Conservation (phyloP, 2,888 invertebrate genomes). For the Hemithea aestivaria region DNA sequence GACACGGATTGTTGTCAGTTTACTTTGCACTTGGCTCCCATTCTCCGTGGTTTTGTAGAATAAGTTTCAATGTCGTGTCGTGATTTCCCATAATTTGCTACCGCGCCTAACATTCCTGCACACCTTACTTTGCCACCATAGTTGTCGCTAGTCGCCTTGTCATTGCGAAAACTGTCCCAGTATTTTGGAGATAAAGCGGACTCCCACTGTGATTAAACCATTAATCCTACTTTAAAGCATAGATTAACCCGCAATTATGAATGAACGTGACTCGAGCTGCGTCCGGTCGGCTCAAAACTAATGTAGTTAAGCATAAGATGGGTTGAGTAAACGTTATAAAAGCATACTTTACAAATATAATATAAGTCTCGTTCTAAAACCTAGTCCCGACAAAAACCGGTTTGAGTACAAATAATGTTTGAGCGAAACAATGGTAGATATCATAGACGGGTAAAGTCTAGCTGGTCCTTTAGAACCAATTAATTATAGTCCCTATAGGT, state of each 20-base stretch:
- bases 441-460: too few species aligned
- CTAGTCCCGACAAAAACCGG: conserved; percentile 9
- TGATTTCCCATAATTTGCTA: conserved; percentile 8
- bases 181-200: conserved; percentile 8
- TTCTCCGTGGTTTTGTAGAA: too few species aligned
- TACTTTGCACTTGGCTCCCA: too few species aligned
- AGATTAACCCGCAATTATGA: conserved; percentile 24
- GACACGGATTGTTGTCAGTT: too few species aligned
- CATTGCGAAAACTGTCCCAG: conserved; percentile 7
- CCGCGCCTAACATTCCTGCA: conserved; percentile 6
- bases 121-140: conserved; percentile 3
- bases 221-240: conserved; percentile 11
- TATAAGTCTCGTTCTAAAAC: conserved; percentile 6
- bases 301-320: too few species aligned
- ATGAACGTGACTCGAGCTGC: conserved; percentile 17
- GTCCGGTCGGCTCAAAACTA: conserved; percentile 17
- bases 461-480: too few species aligned
- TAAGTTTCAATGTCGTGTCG: conserved; percentile 2
- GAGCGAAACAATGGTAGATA: too few species aligned
- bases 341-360: too few species aligned
- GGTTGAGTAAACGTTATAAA: too few species aligned
- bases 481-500: too few species aligned
- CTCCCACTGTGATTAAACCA: conserved; percentile 8
- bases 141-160: not conserved
- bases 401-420: conserved; percentile 30